phyloP scores from a whole-genome alignment of 1,140 invertebrate genomes.

The Drosophila bifasciata region DNA sequence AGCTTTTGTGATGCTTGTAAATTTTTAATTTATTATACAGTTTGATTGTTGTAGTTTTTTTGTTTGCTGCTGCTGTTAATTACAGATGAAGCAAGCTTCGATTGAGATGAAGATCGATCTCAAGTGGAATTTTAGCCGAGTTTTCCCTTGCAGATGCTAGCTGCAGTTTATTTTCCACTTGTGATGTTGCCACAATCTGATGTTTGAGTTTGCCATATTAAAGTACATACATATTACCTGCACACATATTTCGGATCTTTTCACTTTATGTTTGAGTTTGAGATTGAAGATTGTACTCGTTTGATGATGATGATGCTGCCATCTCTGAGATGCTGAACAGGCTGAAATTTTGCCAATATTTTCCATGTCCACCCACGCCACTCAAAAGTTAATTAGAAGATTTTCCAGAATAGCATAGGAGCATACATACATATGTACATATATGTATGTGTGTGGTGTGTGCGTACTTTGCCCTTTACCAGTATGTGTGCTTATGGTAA shows the following conservation, averaged over 20 bases:
- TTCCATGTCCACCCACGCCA: constrained; percentile 29
- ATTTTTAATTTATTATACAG: constrained; percentile 57
- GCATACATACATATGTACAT: constrained; percentile 2
- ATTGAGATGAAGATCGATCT: background rate
- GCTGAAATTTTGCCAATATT: constrained; percentile 60
- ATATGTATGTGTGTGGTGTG: constrained; percentile 7
- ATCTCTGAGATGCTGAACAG: constrained; percentile 13
- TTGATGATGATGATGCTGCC: constrained; percentile 23
- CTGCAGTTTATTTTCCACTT: background rate
- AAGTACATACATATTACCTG: background rate
- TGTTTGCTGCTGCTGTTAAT: constrained; percentile 5
- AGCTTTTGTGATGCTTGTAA: constrained; percentile 26
- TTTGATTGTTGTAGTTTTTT: constrained; percentile 2
- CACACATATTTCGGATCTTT: constrained; percentile 7
- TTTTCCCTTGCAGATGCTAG: background rate
- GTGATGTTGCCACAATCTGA: constrained; percentile 17
- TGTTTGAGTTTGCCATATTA: constrained; percentile 36
- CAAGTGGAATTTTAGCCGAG: too few species aligned
- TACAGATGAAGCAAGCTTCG: constrained; percentile 11
- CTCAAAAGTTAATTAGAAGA: constrained; percentile 75
- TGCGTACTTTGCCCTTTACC: constrained; percentile 9
- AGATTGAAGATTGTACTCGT: background rate
- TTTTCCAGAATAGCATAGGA: constrained; percentile 19
- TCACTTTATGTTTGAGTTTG: constrained; percentile 48
- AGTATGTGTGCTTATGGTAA: constrained; percentile 51